Conservation (phyloP, 2,888 invertebrate genomes). For the Palloptera scutellata region DNA sequence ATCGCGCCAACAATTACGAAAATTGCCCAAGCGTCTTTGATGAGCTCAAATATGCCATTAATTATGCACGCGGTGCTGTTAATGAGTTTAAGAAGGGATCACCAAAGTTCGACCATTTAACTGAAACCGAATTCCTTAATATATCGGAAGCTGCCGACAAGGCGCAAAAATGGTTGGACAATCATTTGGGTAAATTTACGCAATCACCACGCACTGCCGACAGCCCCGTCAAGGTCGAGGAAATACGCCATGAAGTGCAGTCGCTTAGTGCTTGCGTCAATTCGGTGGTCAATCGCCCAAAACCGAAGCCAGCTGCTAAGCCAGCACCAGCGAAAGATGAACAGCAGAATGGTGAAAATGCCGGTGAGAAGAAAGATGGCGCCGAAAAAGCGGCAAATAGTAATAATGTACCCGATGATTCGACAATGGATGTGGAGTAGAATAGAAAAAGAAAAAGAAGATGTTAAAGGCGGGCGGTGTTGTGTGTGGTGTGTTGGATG, state of each 20-base stretch:
- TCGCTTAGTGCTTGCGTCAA: slow-evolving; percentile 66
- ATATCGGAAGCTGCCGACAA: slow-evolving; percentile 75
- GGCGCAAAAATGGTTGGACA: slow-evolving; percentile 84
- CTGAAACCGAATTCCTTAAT: slow-evolving; percentile 82
- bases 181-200: slow-evolving; percentile 73
- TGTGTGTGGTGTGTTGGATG: slow-evolving; percentile 31
- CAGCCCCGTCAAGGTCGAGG: slow-evolving; percentile 79
- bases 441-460: slow-evolving; percentile 13
- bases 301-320: slow-evolving; percentile 77
- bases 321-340: slow-evolving; percentile 51
- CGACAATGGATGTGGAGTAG: slow-evolving; percentile 62
- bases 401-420: slow-evolving; percentile 50
- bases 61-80: slow-evolving; percentile 81
- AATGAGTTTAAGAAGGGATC: slow-evolving; percentile 77
- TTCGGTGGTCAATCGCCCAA: slow-evolving; percentile 88
- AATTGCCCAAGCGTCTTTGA: slow-evolving; percentile 82
- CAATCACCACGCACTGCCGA: slow-evolving; percentile 74
- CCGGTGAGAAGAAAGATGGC: slow-evolving; percentile 31
- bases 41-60: slow-evolving; percentile 79
- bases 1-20: slow-evolving; percentile 82
- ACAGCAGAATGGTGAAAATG: slow-evolving; percentile 50
- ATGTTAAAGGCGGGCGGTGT: slow-evolving; percentile 25
- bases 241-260: slow-evolving; percentile 81
- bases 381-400: slow-evolving; percentile 40
- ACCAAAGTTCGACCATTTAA: slow-evolving; percentile 80